phyloP scores from a whole-genome alignment of 37 sponge, comb jelly and placozoan genomes.

The Amphimedon queenslandica region DNA sequence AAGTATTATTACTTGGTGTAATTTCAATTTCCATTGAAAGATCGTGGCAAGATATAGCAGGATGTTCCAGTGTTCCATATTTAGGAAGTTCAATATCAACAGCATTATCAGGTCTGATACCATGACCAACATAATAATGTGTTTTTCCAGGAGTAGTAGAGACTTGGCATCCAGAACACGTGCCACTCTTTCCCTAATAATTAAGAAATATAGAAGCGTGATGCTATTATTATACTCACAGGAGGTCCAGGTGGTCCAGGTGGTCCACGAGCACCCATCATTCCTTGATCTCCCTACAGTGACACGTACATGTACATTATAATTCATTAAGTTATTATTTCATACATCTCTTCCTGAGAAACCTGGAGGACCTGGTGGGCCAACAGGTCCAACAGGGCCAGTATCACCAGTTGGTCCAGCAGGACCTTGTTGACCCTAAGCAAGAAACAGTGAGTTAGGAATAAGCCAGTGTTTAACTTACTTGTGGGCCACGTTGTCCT shows the following conservation, averaged over 20 bases:
- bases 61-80: conserved; percentile 40
- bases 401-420: background rate
- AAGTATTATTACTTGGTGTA: conserved; percentile 6
- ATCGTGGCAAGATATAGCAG: conserved; percentile 45
- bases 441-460: background rate
- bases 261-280: conserved; percentile 24
- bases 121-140: conserved; percentile 5
- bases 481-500: background rate
- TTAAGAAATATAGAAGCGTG: background rate
- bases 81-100: background rate
- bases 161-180: conserved; percentile 42
- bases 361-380: conserved; percentile 13
- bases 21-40: conserved; percentile 15
- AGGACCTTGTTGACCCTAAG: conserved; percentile 7
- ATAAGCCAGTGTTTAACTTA: background rate
- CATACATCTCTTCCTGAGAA: background rate
- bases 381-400: conserved; percentile 3
- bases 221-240: conserved; percentile 2
- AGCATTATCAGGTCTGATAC: background rate
- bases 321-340: background rate
- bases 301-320: background rate
- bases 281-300: conserved; percentile 23
- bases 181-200: conserved; percentile 38
- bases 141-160: background rate
- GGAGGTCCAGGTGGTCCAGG: conserved; percentile 45